Percentiles rank a stretch among this genome's conserved stretches.
Conservation (phyloP, 2,888 invertebrate genomes). For the Acanthacorydalis orientalis region DNA sequence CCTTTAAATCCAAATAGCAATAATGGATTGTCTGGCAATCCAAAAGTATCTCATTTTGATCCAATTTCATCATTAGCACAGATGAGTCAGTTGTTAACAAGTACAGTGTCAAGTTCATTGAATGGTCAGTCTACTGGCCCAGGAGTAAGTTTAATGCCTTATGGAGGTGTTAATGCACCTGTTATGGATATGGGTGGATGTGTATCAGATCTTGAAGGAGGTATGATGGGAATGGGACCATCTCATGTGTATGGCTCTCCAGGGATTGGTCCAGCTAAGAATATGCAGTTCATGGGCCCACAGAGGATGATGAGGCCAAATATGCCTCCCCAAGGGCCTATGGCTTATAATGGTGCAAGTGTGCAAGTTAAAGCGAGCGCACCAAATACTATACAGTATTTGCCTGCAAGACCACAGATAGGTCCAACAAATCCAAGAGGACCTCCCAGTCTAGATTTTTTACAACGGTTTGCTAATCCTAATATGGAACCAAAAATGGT, state of each 20-base stretch:
- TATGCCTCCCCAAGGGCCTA: constrained; percentile 39
- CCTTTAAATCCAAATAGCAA: constrained; percentile 49
- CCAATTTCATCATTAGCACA: constrained; percentile 87
- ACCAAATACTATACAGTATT: constrained; percentile 95
- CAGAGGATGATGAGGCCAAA: constrained; percentile 46
- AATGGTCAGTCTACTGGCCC: constrained; percentile 31
- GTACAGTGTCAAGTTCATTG: constrained; percentile 45
- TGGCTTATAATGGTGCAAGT: constrained; percentile 58
- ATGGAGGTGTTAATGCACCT: constrained; percentile 25
- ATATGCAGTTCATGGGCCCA: constrained; percentile 22
- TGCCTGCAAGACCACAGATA: constrained; percentile 85
- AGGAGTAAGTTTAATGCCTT: constrained; percentile 35
- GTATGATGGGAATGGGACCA: constrained; percentile 20
- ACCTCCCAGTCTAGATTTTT: constrained; percentile 77
- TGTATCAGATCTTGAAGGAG: constrained; percentile 15
- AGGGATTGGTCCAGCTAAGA: constrained; percentile 33
- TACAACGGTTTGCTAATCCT: constrained; percentile 77
- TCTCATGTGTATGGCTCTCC: constrained; percentile 22
- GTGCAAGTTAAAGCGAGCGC: constrained; percentile 92
- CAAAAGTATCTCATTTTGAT: constrained; percentile 62
- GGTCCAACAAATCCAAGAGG: constrained; percentile 52
- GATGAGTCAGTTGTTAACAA: constrained; percentile 85
- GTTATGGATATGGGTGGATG: constrained; percentile 27
- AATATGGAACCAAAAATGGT: constrained; percentile 54
- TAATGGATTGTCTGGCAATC: constrained; percentile 34